phyloP scores from a whole-genome alignment of 2,113 vertebrate genomes.

The Turdus rufiventris region DNA sequence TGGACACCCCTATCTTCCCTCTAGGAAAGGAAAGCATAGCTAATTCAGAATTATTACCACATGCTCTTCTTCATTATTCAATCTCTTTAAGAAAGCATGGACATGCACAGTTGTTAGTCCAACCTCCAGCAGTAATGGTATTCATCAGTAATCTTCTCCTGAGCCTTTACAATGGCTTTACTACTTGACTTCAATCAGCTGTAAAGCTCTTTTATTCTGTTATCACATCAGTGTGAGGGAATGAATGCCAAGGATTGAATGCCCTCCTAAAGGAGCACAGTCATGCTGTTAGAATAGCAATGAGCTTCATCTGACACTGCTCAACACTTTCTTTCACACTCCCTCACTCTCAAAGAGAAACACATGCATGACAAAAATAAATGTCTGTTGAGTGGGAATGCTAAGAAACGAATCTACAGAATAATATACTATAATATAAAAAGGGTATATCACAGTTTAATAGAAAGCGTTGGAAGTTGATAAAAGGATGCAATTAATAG shows the following conservation, averaged over 20 bases:
- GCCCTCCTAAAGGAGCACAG: slow-evolving; percentile 38
- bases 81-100: not conserved
- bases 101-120: slow-evolving; percentile 26
- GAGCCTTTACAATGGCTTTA: slow-evolving; percentile 51
- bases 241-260: slow-evolving; percentile 63
- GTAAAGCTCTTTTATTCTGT: slow-evolving; percentile 67
- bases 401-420: slow-evolving; percentile 1
- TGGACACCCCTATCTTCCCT: not conserved
- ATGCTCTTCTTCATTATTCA: not conserved
- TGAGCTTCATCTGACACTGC: slow-evolving; percentile 26
- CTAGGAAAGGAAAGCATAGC: not conserved
- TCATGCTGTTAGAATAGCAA: slow-evolving; percentile 52
- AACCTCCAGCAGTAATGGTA: slow-evolving; percentile 36
- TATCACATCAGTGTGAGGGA: slow-evolving; percentile 62
- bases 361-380: slow-evolving; percentile 40
- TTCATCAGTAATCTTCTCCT: slow-evolving; percentile 55
- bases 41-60: slow-evolving; percentile 25
- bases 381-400: not conserved
- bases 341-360: slow-evolving; percentile 18
- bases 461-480: not conserved
- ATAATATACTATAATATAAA: slow-evolving; percentile 1
- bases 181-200: slow-evolving; percentile 72
- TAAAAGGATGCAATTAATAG: slow-evolving; percentile 31
- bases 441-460: slow-evolving; percentile 4
- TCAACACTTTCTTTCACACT: not conserved